phyloP scores from a whole-genome alignment of 2,113 vertebrate species.

The Python bivittatus region DNA sequence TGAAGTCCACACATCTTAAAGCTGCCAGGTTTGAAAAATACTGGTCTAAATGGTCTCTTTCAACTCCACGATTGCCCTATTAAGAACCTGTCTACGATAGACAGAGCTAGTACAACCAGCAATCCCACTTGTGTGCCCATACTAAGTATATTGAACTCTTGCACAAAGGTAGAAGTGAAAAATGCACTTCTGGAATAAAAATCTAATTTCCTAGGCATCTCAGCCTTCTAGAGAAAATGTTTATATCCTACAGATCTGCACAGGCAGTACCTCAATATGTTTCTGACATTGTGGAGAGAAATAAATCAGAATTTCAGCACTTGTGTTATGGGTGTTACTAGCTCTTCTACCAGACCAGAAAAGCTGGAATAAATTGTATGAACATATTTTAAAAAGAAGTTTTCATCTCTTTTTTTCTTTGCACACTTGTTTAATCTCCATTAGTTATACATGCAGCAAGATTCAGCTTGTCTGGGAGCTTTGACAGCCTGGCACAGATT shows the following conservation, averaged over 20 bases:
- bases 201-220: neutral
- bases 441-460: neutral
- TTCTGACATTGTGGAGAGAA: neutral
- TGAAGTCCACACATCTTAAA: too few relatives aligned
- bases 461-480: neutral
- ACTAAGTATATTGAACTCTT: neutral
- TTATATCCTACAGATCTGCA: neutral
- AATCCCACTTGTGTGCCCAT: neutral
- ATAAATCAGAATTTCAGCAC: neutral
- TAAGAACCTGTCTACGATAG: too few relatives aligned
- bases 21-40: too few relatives aligned
- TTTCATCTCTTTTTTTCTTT: neutral
- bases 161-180: neutral
- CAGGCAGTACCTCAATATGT: neutral
- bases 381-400: neutral
- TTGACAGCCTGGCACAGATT: neutral
- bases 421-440: neutral
- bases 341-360: accelerated
- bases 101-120: neutral
- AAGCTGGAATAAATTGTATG: neutral
- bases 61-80: too few relatives aligned
- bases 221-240: neutral
- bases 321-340: neutral
- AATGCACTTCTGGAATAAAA: neutral
- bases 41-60: too few relatives aligned